Evolutionary conservation across 2,113 vertebrate genomes (phyloP).

Genomic region (Ahaetulla prasina): DNA sequence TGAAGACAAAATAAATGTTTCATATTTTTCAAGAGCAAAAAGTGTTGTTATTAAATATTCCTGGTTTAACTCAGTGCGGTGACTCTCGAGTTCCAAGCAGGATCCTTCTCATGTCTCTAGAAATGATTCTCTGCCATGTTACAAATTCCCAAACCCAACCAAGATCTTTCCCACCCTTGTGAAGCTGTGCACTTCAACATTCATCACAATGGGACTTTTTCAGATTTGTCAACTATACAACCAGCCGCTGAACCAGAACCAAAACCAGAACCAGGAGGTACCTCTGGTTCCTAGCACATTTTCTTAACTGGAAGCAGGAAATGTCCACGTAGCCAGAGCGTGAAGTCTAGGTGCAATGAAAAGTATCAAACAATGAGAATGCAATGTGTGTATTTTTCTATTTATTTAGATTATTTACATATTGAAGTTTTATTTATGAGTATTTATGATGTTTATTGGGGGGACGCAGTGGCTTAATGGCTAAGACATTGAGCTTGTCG

Average conservation of each 20-base stretch:
- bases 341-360: background rate
- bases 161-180: background rate
- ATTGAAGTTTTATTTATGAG: conserved; percentile 80
- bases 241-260: no score
- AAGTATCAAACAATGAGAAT: no score
- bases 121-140: background rate
- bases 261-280: background rate
- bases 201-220: background rate
- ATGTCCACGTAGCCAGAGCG: background rate
- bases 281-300: no score
- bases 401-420: conserved; percentile 35
- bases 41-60: background rate
- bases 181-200: background rate
- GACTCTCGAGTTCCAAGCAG: background rate
- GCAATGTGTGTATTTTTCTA: no score
- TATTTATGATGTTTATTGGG: conserved; percentile 89
- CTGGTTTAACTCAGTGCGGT: background rate
- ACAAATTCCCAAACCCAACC: background rate
- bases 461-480: no score
- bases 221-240: background rate
- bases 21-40: conserved; percentile 35
- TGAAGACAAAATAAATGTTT: conserved; percentile 64
- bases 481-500: no score
- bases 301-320: background rate
- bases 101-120: background rate